These are phyloP conservation scores for Naja naja DNA, from an alignment of 2,113 vertebrate species.

Conservation along the genomic window DNA sequence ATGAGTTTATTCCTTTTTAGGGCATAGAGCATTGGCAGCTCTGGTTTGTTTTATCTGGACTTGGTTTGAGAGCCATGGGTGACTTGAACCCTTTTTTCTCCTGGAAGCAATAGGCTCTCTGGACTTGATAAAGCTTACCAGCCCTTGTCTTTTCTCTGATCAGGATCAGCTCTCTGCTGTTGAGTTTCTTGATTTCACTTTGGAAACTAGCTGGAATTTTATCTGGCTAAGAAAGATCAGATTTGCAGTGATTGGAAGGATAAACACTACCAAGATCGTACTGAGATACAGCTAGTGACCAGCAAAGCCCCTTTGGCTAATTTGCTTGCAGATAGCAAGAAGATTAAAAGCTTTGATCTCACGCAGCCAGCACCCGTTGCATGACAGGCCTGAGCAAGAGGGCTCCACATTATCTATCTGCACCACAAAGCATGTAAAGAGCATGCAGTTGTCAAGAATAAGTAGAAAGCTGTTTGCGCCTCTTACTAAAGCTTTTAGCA, in stretches of 20 bases:
- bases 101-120: background rate
- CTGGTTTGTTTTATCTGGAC: background rate
- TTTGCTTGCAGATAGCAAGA: slow-evolving; percentile 44
- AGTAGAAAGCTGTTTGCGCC: background rate
- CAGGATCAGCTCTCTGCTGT: slow-evolving; percentile 48
- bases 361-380: background rate
- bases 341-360: slow-evolving; percentile 16
- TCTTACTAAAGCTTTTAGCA: slow-evolving; percentile 15
- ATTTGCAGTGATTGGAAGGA: slow-evolving; percentile 64
- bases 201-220: slow-evolving; percentile 62
- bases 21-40: background rate
- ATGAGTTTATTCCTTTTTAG: background rate
- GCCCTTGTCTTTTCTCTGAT: slow-evolving; percentile 25
- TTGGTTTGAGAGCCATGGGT: background rate
- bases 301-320: slow-evolving; percentile 35
- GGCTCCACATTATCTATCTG: background rate
- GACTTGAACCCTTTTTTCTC: background rate
- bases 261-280: slow-evolving; percentile 51
- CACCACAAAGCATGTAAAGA: background rate
- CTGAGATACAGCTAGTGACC: slow-evolving; percentile 53
- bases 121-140: background rate
- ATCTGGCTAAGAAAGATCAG: slow-evolving; percentile 60
- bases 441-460: background rate
- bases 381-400: background rate
- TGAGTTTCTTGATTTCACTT: slow-evolving; percentile 50